phyloP scores from a whole-genome alignment of 2,797 vertebrate species.

The Borostomias antarcticus region DNA sequence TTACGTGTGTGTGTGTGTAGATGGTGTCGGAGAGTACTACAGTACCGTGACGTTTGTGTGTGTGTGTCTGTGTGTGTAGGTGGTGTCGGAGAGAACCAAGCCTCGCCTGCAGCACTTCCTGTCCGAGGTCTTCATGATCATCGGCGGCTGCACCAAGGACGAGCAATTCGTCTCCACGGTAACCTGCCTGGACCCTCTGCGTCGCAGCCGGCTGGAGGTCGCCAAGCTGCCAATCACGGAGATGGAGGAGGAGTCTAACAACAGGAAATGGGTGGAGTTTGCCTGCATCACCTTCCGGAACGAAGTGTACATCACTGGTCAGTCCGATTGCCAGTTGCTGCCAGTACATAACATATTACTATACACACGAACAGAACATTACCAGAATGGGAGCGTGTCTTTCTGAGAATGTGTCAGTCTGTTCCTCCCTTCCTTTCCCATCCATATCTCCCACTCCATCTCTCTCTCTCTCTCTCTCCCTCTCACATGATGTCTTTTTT shows the following conservation, averaged over 20 bases:
- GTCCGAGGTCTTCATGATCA: constrained; percentile 97
- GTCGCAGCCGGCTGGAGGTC: constrained; percentile 94
- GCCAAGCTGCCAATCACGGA: constrained; percentile 90
- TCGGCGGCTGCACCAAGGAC: constrained; percentile 95
- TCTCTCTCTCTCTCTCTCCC: no score
- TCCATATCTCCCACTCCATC: no score
- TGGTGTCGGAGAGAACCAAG: constrained; percentile 94
- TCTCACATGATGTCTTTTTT: no score
- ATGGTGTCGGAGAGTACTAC: no score
- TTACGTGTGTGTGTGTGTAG: no score
- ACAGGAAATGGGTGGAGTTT: constrained; percentile 97
- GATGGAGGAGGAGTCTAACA: constrained; percentile 86
- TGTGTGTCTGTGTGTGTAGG: no score
- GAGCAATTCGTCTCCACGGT: constrained; percentile 95
- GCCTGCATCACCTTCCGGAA: constrained; percentile 94
- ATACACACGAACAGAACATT: no score
- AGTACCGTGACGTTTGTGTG: no score
- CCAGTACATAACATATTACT: no score
- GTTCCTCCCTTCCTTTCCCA: no score
- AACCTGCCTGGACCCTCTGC: constrained; percentile 93
- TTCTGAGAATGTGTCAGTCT: no score
- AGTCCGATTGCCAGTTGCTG: constrained; percentile 52
- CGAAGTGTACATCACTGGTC: constrained; percentile 96
- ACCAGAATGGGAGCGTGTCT: no score
- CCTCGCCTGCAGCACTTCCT: constrained; percentile 90